Evolutionary conservation across 2,888 invertebrate genomes (phyloP).

Genomic region (Drosophila recens): DNA sequence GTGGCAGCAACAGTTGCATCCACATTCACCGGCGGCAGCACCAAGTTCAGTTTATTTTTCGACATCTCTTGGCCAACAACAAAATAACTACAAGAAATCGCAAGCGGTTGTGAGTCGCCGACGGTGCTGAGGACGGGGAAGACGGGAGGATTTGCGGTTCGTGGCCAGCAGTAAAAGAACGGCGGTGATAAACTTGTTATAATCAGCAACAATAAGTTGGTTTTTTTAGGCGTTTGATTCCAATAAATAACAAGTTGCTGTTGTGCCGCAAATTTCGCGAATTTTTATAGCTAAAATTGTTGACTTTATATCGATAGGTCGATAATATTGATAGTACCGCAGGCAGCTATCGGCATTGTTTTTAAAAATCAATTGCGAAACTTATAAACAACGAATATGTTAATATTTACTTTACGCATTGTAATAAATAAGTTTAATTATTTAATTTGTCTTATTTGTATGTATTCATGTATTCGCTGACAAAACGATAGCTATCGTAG

Average conservation of each 20-base stretch:
- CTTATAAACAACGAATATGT: not conserved
- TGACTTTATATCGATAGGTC: slow-evolving; percentile 27
- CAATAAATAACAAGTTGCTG: slow-evolving; percentile 15
- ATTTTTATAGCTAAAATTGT: slow-evolving; percentile 32
- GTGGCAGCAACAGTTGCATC: slow-evolving; percentile 88
- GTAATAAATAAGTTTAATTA: not conserved
- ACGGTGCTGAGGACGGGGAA: slow-evolving; percentile 32
- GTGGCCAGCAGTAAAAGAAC: slow-evolving; percentile 24
- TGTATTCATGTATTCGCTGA: not conserved
- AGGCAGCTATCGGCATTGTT: slow-evolving; percentile 4
- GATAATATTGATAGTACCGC: slow-evolving; percentile 2
- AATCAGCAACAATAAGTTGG: slow-evolving; percentile 16
- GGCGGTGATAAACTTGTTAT: slow-evolving; percentile 8
- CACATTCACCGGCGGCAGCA: slow-evolving; percentile 94
- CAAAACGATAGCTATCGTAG: not conserved
- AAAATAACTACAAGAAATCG: slow-evolving; percentile 19
- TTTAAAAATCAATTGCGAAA: not conserved
- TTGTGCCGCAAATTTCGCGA: slow-evolving; percentile 34
- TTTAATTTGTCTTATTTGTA: not conserved
- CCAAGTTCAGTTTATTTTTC: slow-evolving; percentile 96
- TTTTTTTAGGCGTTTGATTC: not conserved
- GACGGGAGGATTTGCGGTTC: slow-evolving; percentile 10
- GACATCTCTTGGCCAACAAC: slow-evolving; percentile 88
- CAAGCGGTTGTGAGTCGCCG: slow-evolving; percentile 35
- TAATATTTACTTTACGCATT: not conserved